Evolutionary conservation across 2,888 invertebrate species (phyloP).

Genomic region (Shargacucullia verbasci): DNA sequence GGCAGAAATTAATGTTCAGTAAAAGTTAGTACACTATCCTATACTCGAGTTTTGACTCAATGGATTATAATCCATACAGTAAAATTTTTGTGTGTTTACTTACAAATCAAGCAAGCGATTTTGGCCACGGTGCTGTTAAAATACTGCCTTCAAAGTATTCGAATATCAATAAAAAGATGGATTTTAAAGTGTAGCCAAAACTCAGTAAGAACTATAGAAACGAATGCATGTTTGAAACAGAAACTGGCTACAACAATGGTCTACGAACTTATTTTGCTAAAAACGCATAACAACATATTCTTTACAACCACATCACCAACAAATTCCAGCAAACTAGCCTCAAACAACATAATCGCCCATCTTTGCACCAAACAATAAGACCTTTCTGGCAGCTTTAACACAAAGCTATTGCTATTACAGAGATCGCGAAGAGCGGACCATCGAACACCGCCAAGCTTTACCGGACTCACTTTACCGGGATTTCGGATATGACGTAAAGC

Average conservation of each 20-base stretch:
- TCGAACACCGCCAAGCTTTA: conserved; percentile 85
- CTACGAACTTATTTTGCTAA: no score
- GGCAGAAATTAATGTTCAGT: no score
- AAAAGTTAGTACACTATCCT: background rate
- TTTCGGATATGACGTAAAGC: conserved; percentile 89
- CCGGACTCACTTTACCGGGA: conserved; percentile 88
- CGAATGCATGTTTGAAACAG: no score
- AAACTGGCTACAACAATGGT: no score
- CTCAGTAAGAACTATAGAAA: no score
- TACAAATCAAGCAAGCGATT: no score
- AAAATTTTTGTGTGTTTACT: no score
- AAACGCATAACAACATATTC: background rate
- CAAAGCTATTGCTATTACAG: conserved; percentile 89
- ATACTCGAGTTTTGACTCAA: background rate
- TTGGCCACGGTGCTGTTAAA: no score
- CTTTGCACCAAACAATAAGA: conserved; percentile 79
- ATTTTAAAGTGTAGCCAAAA: no score
- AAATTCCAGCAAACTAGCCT: conserved; percentile 5
- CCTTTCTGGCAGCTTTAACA: conserved; percentile 86
- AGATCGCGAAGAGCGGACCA: conserved; percentile 84
- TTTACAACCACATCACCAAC: background rate
- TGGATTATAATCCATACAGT: background rate
- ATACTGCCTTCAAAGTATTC: no score
- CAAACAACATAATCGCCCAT: conserved; percentile 21
- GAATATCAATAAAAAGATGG: no score